Base-by-base conservation (phyloP, 2,113 vertebrate species). In the Chionis minor region DNA sequence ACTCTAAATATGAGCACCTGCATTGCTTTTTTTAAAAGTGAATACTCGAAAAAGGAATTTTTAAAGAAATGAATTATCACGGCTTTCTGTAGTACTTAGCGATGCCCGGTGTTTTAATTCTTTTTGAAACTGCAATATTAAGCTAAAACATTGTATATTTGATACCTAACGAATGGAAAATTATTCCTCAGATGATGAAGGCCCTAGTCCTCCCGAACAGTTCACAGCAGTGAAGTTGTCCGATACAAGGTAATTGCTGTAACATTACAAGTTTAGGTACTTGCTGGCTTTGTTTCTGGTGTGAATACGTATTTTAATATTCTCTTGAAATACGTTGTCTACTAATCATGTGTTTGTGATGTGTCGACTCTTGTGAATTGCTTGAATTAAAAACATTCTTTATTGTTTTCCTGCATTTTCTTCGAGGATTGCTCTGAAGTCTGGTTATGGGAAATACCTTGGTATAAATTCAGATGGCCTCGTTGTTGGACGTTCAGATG, bases 371-470 rank as follows among this genome's bases (percentile, higher is more conserved):
- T 22, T 59, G 26, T 71, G 35, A 42, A 61, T 67, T 49, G 18
- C 17, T 33, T 66, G 11, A 83, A 42, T 35, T 83, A 42, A 90
- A 88, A 82, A 7, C 14, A 47, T 42, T 59, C 17, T 35, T 33
- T 15, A 5, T 54, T 88, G 55, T 71, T 55, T 75, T 71, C 55
- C 56, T 73, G 6, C 42, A 21, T 82, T 81, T 83, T 63, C 44
- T 94, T 74, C 71, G 89, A 99, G 99, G 97, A 98, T 99, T 87
- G 99, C 99, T 28, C 97, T 99, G 90, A 99, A 99, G 97, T 99
- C 99, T 81, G 99, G 99, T 78, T 99, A 99, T 58, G 99, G 99
- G 45, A 99, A 99, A 93, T 99, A 99, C 66, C 97, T 99, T 61
- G 99, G 99, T 28, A 98, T 99, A 96, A 99, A 98, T 98, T 99